Base-by-base conservation (phyloP, 1,140 invertebrate genomes). In the Orius insidiosus region DNA sequence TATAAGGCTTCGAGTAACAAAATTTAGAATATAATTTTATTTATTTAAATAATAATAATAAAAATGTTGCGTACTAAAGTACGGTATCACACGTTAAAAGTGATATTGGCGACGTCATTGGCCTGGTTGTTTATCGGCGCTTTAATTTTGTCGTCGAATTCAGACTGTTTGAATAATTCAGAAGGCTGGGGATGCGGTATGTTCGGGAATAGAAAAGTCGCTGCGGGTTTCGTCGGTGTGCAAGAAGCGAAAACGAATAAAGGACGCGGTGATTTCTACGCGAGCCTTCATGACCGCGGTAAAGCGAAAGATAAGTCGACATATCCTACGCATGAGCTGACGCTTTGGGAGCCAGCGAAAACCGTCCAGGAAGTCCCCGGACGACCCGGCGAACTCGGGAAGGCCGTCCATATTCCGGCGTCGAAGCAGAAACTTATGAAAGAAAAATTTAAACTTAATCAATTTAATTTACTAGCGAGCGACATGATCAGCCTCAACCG, bases 381-480 rank as follows among this genome's bases (percentile, higher is more conserved):
- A 2, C 71, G 62, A 33, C 83, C 84, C 3, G 93, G 93, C 16
- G 92, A 97, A 68, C 71, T 83, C 70, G 93, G 85, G 9, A 80
- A 80, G 59, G 75, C 86, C 19, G 92, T 97, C 4, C 74, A 78
- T 50, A 84, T 95, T 55, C 78, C 86, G 18, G 65, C 78, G 3
- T 79, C 87, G 14, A 74, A 84, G 60, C 83, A 95, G 57, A 76
- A 75, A 38, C 63, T 86, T 24, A 87, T 92, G 70, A 82, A 93
- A 66, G 87, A 95, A 55, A 88, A 90, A 60, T 97, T 97, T 63
- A 93, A 94, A 63, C 71, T 92, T 52, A 96, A 98, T 69, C 92
- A 99, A 67, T 99, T 99, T 66, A 99, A 99, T 68, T 68, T 98
- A 51, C 65, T 97, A 60, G 94, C 93, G 38, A 96, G 89, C 64